phyloP scores from a whole-genome alignment of 2,113 vertebrate species.

The Chlorocebus sabaeus region DNA sequence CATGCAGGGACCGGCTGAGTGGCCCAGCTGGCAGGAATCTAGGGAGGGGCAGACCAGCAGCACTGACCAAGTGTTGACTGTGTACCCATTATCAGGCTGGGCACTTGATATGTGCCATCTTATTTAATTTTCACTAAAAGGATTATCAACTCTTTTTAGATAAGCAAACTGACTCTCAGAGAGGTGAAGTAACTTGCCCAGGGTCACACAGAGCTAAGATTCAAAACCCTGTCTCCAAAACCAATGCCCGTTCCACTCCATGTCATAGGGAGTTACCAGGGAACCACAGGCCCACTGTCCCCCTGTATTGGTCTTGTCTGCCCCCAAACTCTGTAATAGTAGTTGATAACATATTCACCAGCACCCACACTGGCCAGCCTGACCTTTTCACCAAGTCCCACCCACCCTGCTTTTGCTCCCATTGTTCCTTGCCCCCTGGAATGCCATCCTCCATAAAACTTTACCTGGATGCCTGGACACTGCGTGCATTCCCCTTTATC shows the following conservation, averaged over 20 bases:
- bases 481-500: neutral
- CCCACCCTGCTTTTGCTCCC: neutral
- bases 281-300: neutral
- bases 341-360: too few species aligned
- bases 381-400: neutral
- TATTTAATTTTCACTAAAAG: neutral
- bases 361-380: neutral
- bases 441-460: neutral
- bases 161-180: neutral
- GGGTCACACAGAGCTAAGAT: neutral
- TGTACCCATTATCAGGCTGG: neutral
- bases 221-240: neutral
- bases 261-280: neutral
- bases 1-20: conserved; percentile 89
- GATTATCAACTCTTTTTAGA: neutral
- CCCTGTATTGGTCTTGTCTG: neutral
- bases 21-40: conserved; percentile 86
- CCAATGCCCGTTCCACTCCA: neutral
- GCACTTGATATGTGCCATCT: fast-evolving
- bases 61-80: neutral
- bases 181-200: neutral
- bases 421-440: neutral
- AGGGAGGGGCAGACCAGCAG: neutral
- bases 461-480: neutral
- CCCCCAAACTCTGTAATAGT: neutral